Evolutionary conservation across 2,888 invertebrate species (phyloP).

Genomic region (Osedax fenrisi): DNA sequence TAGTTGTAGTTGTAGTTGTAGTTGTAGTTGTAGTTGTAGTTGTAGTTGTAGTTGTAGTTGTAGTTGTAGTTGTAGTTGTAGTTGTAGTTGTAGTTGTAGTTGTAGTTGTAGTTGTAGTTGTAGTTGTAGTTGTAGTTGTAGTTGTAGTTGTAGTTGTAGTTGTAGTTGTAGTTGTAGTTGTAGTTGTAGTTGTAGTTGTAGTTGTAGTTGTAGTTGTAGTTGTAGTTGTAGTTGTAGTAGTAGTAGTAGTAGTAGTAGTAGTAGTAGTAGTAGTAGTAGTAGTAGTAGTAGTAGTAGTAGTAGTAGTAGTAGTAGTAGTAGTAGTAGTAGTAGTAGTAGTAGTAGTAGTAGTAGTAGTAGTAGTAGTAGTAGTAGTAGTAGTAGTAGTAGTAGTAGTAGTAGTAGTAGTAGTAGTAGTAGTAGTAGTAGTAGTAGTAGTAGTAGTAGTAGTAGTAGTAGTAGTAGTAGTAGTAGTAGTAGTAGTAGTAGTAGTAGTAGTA

Average conservation of each 20-base stretch:
- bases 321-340: slow-evolving; percentile 31
- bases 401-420: slow-evolving; percentile 34
- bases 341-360: slow-evolving; percentile 31
- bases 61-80: too few species aligned
- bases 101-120: too few species aligned
- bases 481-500: slow-evolving; percentile 28
- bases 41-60: too few species aligned
- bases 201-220: slow-evolving; percentile 8
- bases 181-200: neutral
- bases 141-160: too few species aligned
- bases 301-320: slow-evolving; percentile 19
- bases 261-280: slow-evolving; percentile 13
- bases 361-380: slow-evolving; percentile 32
- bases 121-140: too few species aligned
- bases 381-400: slow-evolving; percentile 33
- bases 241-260: slow-evolving; percentile 13
- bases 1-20: too few species aligned
- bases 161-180: neutral
- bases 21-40: too few species aligned
- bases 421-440: slow-evolving; percentile 30
- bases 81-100: too few species aligned
- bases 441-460: slow-evolving; percentile 26
- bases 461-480: slow-evolving; percentile 17
- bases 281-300: slow-evolving; percentile 16
- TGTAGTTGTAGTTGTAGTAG: neutral